Evolutionary conservation across 2,888 invertebrate species (phyloP).

Genomic region (Mimas tiliae): DNA sequence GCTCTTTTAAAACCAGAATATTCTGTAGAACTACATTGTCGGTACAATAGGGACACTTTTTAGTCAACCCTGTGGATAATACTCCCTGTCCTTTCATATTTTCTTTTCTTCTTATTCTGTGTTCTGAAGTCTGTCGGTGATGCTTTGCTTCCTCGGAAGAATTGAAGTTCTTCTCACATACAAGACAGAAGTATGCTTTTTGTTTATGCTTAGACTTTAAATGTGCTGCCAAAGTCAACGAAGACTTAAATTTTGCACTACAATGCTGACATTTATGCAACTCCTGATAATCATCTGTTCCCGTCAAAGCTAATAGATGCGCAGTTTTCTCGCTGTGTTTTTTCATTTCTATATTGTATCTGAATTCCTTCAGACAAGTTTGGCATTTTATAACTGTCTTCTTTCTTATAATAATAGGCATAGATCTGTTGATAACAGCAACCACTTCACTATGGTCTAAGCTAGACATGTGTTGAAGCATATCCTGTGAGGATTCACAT

Average conservation of each 20-base stretch:
- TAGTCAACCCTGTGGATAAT: slow-evolving; percentile 66
- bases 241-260: slow-evolving; percentile 84
- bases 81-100: slow-evolving; percentile 66
- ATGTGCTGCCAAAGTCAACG: slow-evolving; percentile 88
- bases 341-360: slow-evolving; percentile 90
- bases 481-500: slow-evolving; percentile 85
- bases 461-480: slow-evolving; percentile 88
- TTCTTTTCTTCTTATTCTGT: slow-evolving; percentile 85
- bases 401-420: slow-evolving; percentile 91
- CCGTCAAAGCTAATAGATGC: slow-evolving; percentile 79
- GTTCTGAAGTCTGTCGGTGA: slow-evolving; percentile 87
- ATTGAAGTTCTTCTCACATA: slow-evolving; percentile 87
- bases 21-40: slow-evolving; percentile 74
- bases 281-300: slow-evolving; percentile 87
- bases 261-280: slow-evolving; percentile 87
- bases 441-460: slow-evolving; percentile 89
- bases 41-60: slow-evolving; percentile 86
- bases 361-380: slow-evolving; percentile 88
- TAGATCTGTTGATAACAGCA: slow-evolving; percentile 90
- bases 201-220: slow-evolving; percentile 85
- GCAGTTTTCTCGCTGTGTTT: slow-evolving; percentile 83
- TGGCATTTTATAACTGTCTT: slow-evolving; percentile 86
- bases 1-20: slow-evolving; percentile 85
- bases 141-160: slow-evolving; percentile 85
- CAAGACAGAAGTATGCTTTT: slow-evolving; percentile 87